Percentiles rank a stretch among this genome's conserved stretches.
These are phyloP conservation scores for Drosophila bifasciata DNA, from an alignment of 1,140 invertebrate species.

Conservation along the genomic window DNA sequence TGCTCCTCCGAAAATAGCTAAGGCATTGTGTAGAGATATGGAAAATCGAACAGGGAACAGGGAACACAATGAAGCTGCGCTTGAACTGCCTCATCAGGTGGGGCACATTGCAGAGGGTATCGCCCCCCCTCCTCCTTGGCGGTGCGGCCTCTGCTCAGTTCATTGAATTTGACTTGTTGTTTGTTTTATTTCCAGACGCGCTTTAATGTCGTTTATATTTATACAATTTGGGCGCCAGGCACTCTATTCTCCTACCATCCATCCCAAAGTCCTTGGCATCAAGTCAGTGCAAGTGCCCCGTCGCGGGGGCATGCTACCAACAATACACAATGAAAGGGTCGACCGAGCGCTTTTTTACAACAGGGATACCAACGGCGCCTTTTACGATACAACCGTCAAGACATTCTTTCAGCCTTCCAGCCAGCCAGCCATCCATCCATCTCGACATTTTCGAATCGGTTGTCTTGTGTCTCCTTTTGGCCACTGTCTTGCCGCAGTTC, in stretches of 20 bases:
- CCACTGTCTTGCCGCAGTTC: conserved; percentile 57
- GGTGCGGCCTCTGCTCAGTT: conserved; percentile 57
- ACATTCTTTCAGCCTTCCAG: conserved; percentile 22
- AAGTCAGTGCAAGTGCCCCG: conserved; percentile 49
- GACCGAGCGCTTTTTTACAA: conserved; percentile 44
- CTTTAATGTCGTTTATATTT: conserved; percentile 81
- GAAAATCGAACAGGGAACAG: conserved; percentile 61
- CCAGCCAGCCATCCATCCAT: conserved; percentile 24
- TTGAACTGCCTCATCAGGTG: conserved; percentile 61
- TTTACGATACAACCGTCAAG: conserved; percentile 41
- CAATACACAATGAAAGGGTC: conserved; percentile 45
- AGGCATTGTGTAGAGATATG: conserved; percentile 76
- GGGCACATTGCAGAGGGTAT: conserved; percentile 26
- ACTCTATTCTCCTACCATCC: background rate
- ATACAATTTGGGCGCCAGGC: conserved; percentile 64
- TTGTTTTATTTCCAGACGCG: conserved; percentile 80
- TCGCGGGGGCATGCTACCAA: conserved; percentile 21
- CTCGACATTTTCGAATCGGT: conserved; percentile 24
- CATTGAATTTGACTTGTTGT: conserved; percentile 75
- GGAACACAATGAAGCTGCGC: conserved; percentile 63
- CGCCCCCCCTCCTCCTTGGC: too few species aligned
- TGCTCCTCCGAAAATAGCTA: conserved; percentile 49
- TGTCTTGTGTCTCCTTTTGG: conserved; percentile 33
- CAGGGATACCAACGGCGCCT: conserved; percentile 46
- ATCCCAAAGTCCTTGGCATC: conserved; percentile 13